Evolutionary conservation across 1,140 invertebrate genomes (phyloP).

Genomic region (Dufourea novaeangliae): DNA sequence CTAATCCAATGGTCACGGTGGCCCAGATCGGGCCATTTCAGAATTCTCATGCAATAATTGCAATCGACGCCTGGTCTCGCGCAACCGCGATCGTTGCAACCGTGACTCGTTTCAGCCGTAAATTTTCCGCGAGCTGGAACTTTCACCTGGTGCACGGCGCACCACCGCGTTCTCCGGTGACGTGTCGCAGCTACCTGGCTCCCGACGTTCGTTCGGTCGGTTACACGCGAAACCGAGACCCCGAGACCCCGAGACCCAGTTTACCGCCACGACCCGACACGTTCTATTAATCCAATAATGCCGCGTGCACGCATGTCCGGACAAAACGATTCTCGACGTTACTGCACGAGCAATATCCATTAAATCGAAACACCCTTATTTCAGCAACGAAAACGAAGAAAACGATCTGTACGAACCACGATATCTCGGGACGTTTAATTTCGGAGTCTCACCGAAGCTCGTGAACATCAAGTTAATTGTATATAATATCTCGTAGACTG

Average conservation of each 20-base stretch:
- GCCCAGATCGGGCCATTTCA: conserved; percentile 43
- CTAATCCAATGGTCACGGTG: conserved; percentile 37
- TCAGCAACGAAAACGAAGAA: too few relatives aligned
- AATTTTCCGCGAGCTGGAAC: conserved; percentile 61
- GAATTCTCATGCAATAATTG: conserved; percentile 41
- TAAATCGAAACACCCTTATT: too few relatives aligned
- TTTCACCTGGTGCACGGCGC: conserved; percentile 61
- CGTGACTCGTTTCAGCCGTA: conserved; percentile 36
- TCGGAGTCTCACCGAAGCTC: too few relatives aligned
- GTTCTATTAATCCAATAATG: conserved; percentile 60
- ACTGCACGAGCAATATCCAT: background rate
- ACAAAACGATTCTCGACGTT: background rate
- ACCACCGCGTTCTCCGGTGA: conserved; percentile 64
- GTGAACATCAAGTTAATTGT: too few relatives aligned
- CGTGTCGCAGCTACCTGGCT: conserved; percentile 24
- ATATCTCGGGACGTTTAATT: too few relatives aligned
- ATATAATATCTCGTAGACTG: background rate
- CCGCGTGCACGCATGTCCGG: too few relatives aligned
- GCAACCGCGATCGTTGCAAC: conserved; percentile 26
- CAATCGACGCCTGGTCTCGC: conserved; percentile 31
- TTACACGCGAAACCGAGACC: conserved; percentile 65
- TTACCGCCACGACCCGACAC: conserved; percentile 45
- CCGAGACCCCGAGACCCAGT: conserved; percentile 66
- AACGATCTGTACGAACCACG: too few relatives aligned
- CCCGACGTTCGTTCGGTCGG: conserved; percentile 22